Evolutionary conservation across 2,113 vertebrate species (phyloP), one percentile per base, ranked within the genome.

Genomic region (Amia ocellicauda): DNA sequence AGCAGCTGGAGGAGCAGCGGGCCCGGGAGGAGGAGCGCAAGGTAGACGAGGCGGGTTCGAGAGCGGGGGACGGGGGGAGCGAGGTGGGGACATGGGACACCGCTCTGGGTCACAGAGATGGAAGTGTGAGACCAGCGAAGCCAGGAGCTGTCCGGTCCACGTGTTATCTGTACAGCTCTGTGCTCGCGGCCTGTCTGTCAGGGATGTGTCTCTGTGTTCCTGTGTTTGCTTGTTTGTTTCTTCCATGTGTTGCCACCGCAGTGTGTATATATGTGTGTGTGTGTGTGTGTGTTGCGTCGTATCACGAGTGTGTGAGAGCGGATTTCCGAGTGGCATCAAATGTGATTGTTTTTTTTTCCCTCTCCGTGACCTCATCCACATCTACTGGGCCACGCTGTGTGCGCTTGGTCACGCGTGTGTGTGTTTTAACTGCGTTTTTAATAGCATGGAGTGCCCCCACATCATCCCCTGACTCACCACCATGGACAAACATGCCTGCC

Each of bases 11-110:
- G 78, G 90, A 88, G 59, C 90, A 95, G 45, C 79, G 96, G 79
- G 94, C 93, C 74, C 90, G 91, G 74, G 93, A 98, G 81, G 86
- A 94, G 49, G 91, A 96, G 50, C 91, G 88, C 83, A 97, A 99
- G 96, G 96, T 99, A 97, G 4, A 74, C 7, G 17, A 62, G 40
- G 47, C 2, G 55, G 0, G 0, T 3, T 1, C 20, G 9, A 20
- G 1, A 17, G 2, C 17, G 23, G 53, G 36, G 64, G 31, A 26
- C 4, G 14, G 47, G 20, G 1, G 31, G 31, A 7, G 31, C 31
- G 62, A 63, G 69, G 78, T 69, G 62, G 70, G 49, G 36, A 69
- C 55, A 24, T 70, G 54, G 62, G 71, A 64, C 3, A 27, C 62
- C 70, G 53, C n/a, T 50, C 31, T 36, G 31, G 31, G 31, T 36